Evolutionary conservation across 2,113 vertebrate species (phyloP), one percentile per base, ranked within the genome.

Genomic region (Paedocypris sp.): DNA sequence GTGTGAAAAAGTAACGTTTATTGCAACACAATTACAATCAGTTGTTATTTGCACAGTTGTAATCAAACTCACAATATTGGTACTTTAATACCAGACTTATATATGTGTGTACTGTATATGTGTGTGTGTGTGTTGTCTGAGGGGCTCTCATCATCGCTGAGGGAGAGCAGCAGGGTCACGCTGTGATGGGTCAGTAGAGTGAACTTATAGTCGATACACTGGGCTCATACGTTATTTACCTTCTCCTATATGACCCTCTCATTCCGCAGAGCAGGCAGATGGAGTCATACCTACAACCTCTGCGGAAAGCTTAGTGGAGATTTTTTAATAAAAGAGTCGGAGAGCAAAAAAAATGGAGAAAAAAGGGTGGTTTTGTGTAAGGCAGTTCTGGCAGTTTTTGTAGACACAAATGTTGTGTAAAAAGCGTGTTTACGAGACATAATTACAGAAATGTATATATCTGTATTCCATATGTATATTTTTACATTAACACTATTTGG

Each of bases 211-310:
- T 32, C 20, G 23, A 32, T 41, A 29, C 2, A 2, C 10, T 15
- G 6, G 26, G 7, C 18, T 57, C 26, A 57, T 57, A 22, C 53
- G 42, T 57, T 57, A 43, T 57, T 43, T 57, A 32, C 26, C 16
- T 31, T 57, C 12, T 7, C 12, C 10, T 20, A 57, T 20, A 57
- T 43, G 39, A 31, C 25, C 18, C 53, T 42, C 36, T 57, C 53
- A 42, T 20, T 16, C 38, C n/a, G 11, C 25, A 57, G 26, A 32
- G 6, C 13, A 13, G 18, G 26, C 25, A 42, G 10, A 20, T 28
- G 36, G 35, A 15, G 22, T 20, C n/a, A n/a, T 28, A 25, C 4
- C 7, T 5, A 26, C 51, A 38, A 39, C 20, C 35, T 28, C 4
- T 54, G 15, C 15, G 16, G 26, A 19, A 9, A 1, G 15, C 6